Evolutionary conservation across 2,797 vertebrate genomes (phyloP), one percentile per base, ranked within the genome.

Genomic region (Manis crassicaudata): DNA sequence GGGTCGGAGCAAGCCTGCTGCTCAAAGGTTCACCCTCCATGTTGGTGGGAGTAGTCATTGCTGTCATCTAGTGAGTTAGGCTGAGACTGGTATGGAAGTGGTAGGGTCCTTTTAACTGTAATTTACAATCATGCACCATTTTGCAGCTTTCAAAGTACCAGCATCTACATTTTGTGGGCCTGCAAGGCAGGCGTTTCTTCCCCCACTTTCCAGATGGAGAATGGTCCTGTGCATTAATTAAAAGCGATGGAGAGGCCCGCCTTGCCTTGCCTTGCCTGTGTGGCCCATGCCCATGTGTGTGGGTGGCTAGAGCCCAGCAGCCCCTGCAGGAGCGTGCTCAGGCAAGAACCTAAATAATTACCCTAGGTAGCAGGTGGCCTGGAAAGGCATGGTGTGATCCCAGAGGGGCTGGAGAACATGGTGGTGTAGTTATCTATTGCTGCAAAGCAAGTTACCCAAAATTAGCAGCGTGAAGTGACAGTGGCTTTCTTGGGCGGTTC

Each of bases 41-140:
- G 0, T 11, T 56, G 60, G 32, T 43, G 32, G 32, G 29, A 20
- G 4, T 2, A 2, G 23, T 60, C 13, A 17, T 76, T 54, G 18
- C 40, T 63, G 13, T 32, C 46, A 23, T 14, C 40, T 60, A 0
- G 32, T 40, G 54, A 70, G 17, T 50, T 14, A 62, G n/a, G 21
- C 16, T 68, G 4, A 27, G 4, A n/a, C 27, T 17, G 23, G 7
- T 16, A 72, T 2, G 7, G 63, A 27, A n/a, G 43, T 35, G 27
- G 23, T 32, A 29, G 32, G 60, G 7, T 62, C 68, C 7, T 3
- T 32, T 40, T 12, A 10, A 14, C 0, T 1, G 21, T 8, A 3
- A 21, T 7, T 40, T 23, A 62, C 27, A 5, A 4, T 0, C 27
- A 3, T 6, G 32, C 10, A 12, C 3, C 16, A 2, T 20, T 54